Percentiles rank a stretch among this genome's conserved stretches.
Conservation (phyloP, 2,113 vertebrate species). For the Andinoacara biseriatus region DNA sequence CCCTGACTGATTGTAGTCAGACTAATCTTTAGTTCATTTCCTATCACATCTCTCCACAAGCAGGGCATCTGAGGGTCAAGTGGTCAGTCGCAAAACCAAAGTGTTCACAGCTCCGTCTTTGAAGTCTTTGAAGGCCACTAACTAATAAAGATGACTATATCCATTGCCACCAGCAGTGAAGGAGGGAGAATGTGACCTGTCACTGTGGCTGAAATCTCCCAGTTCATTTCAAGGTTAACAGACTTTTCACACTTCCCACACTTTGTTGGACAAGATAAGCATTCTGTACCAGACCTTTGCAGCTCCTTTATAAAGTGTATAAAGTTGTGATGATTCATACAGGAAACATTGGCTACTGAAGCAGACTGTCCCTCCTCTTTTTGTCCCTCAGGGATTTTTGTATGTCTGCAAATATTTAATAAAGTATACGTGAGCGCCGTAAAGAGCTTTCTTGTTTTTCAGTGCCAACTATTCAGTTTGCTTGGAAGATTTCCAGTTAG, state of each 20-base stretch:
- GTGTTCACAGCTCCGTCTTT: constrained; percentile 67
- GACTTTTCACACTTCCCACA: constrained; percentile 56
- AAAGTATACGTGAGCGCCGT: background rate
- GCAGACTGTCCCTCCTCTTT: constrained; percentile 26
- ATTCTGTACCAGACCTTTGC: background rate
- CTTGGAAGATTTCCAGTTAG: constrained; percentile 36
- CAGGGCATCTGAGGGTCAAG: constrained; percentile 68
- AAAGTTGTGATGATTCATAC: constrained; percentile 24
- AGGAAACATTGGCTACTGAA: background rate
- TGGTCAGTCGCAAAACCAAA: constrained; percentile 71
- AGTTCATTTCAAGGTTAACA: constrained; percentile 78
- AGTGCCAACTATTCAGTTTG: constrained; percentile 10
- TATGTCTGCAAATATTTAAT: constrained; percentile 23
- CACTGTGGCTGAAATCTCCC: constrained; percentile 35
- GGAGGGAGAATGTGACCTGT: constrained; percentile 70
- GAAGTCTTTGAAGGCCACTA: constrained; percentile 70
- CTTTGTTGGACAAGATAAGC: constrained; percentile 18
- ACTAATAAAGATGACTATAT: constrained; percentile 73
- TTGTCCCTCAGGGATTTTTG: constrained; percentile 7
- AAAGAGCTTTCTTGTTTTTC: constrained; percentile 12
- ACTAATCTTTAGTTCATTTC: constrained; percentile 78
- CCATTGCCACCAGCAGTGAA: constrained; percentile 74
- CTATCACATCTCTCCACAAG: constrained; percentile 50
- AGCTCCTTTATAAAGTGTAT: constrained; percentile 6
- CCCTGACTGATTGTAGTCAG: constrained; percentile 42